These are phyloP conservation scores for Orussus abietinus DNA, from an alignment of 1,140 invertebrate genomes.

Conservation along the genomic window DNA sequence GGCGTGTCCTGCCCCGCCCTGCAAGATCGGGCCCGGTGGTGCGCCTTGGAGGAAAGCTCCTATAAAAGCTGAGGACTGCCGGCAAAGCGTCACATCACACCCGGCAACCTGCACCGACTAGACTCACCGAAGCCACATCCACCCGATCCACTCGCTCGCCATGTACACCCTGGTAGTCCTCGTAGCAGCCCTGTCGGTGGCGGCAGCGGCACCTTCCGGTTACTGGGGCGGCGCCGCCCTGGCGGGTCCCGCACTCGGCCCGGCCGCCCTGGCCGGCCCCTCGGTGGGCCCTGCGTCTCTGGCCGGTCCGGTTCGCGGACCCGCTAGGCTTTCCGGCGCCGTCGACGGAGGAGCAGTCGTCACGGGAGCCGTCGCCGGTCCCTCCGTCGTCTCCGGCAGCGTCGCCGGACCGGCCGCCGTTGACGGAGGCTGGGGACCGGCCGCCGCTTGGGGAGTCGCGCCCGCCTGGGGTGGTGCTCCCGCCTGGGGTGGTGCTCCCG, in stretches of 20 bases:
- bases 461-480: constrained; percentile 2
- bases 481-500: too few relatives aligned
- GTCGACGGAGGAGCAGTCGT: constrained; percentile 47
- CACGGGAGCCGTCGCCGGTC: constrained; percentile 45
- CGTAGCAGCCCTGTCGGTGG: constrained; percentile 32
- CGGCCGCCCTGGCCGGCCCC: constrained; percentile 36
- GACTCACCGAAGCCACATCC: constrained; percentile 9
- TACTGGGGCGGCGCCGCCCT: constrained; percentile 30
- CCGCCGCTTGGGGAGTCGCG: constrained; percentile 2
- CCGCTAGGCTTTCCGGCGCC: constrained; percentile 43
- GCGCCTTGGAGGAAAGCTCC: constrained; percentile 19
- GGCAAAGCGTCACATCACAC: constrained; percentile 33
- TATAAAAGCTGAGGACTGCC: constrained; percentile 40
- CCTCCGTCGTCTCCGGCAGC: constrained; percentile 44
- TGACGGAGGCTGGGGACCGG: constrained; percentile 16
- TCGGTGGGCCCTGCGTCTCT: constrained; percentile 32
- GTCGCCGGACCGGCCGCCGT: constrained; percentile 36
- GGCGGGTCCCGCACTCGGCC: constrained; percentile 36
- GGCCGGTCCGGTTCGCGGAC: constrained; percentile 41
- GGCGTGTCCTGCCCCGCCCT: constrained; percentile 46
- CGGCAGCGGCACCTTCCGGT: constrained; percentile 38
- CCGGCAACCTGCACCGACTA: constrained; percentile 17
- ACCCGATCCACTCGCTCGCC: constrained; percentile 9
- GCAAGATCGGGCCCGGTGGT: constrained; percentile 7
- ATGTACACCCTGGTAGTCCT: constrained; percentile 39